A percentile compares a stretch with the other conserved stretches of the same genome.
Conservation (phyloP, 2,113 vertebrate genomes). For the Zosterops borbonicus region DNA sequence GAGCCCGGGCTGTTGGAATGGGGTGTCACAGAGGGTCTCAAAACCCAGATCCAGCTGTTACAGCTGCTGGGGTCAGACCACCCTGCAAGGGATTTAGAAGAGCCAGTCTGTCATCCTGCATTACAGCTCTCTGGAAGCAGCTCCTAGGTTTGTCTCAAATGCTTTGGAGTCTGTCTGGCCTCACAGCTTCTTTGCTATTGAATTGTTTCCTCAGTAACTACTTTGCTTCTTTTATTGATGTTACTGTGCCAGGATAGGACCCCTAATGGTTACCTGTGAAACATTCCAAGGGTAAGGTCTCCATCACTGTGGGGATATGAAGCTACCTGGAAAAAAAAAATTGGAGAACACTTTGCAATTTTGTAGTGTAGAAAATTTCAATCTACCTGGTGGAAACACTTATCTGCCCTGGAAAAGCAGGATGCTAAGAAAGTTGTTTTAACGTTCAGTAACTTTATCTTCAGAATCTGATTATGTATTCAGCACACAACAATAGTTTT, state of each 20-base stretch:
- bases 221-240: background rate
- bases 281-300: background rate
- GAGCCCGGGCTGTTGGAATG: background rate
- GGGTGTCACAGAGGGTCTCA: background rate
- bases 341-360: background rate
- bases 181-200: background rate
- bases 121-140: background rate
- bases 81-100: slow-evolving; percentile 15
- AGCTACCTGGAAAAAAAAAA: background rate
- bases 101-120: background rate
- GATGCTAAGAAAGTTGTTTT: background rate
- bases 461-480: background rate
- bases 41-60: slow-evolving; percentile 50
- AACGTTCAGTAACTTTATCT: background rate
- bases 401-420: background rate
- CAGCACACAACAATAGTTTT: background rate
- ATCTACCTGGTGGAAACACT: background rate
- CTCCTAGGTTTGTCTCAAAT: background rate
- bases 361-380: background rate
- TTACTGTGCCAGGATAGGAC: background rate
- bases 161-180: background rate
- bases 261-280: background rate
- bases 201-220: background rate
- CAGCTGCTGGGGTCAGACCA: background rate
- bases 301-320: background rate